Conservation (phyloP, 2,888 invertebrate species). For the Ecliptopera silaceata region DNA sequence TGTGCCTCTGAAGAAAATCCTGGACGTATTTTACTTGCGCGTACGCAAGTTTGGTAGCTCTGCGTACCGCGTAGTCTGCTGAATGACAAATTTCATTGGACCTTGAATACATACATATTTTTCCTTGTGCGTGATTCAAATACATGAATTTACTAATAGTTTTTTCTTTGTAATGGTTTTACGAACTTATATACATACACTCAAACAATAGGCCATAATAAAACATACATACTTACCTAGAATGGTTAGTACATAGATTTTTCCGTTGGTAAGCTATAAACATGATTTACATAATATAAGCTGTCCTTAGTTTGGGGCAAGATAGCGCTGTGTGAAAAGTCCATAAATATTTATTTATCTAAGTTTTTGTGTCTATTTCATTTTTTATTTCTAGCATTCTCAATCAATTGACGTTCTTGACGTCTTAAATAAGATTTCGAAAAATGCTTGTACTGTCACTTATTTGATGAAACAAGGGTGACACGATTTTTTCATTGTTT, state of each 20-base stretch:
- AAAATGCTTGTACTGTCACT: too few relatives aligned
- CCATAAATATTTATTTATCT: too few relatives aligned
- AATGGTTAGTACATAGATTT: constrained; percentile 15
- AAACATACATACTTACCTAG: not conserved
- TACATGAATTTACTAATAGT: constrained; percentile 44
- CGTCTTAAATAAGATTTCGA: too few relatives aligned
- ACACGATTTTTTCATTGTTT: too few relatives aligned
- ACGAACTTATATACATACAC: constrained; percentile 15
- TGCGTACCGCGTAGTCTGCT: constrained; percentile 49
- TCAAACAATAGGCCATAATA: constrained; percentile 26
- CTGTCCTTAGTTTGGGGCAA: too few relatives aligned
- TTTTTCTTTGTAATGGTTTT: constrained; percentile 35
- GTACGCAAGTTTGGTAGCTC: constrained; percentile 43
- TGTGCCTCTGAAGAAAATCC: constrained; percentile 73
- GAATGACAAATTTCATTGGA: constrained; percentile 79
- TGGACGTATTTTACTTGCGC: constrained; percentile 61
- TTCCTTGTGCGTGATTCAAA: constrained; percentile 78
- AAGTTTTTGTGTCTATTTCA: too few relatives aligned
- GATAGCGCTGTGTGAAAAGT: too few relatives aligned
- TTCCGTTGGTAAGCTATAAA: not conserved
- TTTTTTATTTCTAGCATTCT: too few relatives aligned
- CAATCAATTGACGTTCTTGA: too few relatives aligned
- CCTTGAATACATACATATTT: constrained; percentile 70
- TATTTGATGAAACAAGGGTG: too few relatives aligned
- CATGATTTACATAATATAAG: too few relatives aligned